Base-by-base conservation (phyloP, 2,888 invertebrate species). In the Cataglyphis altisquamis region DNA sequence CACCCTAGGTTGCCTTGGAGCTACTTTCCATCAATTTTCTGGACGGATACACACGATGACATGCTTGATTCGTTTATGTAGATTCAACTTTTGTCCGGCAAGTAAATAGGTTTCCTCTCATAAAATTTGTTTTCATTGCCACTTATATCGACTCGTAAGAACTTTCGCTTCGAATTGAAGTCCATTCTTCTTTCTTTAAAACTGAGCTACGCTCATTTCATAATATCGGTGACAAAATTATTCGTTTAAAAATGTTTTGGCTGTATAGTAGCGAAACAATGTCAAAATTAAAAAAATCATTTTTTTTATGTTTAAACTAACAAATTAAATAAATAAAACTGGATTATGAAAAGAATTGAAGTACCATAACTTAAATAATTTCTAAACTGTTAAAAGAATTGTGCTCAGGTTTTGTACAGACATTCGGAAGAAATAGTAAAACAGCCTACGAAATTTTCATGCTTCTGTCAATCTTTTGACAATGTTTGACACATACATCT, bases 21-120 rank as follows among this genome's bases (percentile, higher is more conserved):
- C 67, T 84, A 86, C 84, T 86, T 86, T 86, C 82, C 66, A 84
- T 64, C 82, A 77, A 86, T 86, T 82, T 84, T 48, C 83, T 62
- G 83, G 73, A 73, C 73, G 80, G 66, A 63, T 83, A 64, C 57
- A 55, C 72, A 72, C 77, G 48, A 82, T 67, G 83, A 63, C 57
- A 57, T 52, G 63, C 73, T 57, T 64, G 60, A 62, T 80, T 83
- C 74, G 21, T 78, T 48, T 64, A 75, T 72, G 67, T 78, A 80
- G 70, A 62, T 80, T 45, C 64, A 32, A 63, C 64, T 80, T 80
- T 21, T 83, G 63, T 67, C 67, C 39, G 62, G 66, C 63, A 39
- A 57, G 21, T 52, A 45, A 39, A 18, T 72, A 57, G 18, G 72
- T 32, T 80, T 70, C 32, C 55, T 63, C 12, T 63, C 74, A 15